Conservation (phyloP, 2,797 vertebrate species). For the Hipposideros larvatus region DNA sequence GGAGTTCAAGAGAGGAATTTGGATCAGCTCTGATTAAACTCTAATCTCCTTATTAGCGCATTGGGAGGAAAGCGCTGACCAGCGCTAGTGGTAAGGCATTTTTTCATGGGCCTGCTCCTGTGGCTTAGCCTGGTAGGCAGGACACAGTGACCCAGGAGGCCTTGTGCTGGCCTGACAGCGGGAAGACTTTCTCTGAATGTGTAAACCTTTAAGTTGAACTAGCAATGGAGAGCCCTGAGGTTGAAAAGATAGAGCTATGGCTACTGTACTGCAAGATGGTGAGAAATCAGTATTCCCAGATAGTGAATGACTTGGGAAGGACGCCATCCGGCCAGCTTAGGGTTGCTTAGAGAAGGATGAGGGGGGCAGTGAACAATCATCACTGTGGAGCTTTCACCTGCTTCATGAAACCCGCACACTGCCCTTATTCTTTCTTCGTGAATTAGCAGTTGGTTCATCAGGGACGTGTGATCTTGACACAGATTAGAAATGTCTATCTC, state of each 20-base stretch:
- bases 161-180: not conserved
- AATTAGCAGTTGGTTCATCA: not conserved
- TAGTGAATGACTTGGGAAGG: conserved; percentile 8
- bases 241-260: conserved; percentile 21
- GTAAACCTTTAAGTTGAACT: not conserved
- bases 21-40: conserved; percentile 84
- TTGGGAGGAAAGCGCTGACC: not conserved
- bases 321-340: not conserved
- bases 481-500: conserved; percentile 11
- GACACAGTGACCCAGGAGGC: not conserved
- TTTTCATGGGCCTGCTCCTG: not conserved
- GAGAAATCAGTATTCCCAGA: conserved; percentile 40
- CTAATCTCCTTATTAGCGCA: conserved; percentile 79
- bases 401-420: not conserved
- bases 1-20: conserved; percentile 81
- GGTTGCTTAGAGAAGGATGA: not conserved
- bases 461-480: conserved; percentile 34
- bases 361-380: not conserved
- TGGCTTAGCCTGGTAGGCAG: not conserved
- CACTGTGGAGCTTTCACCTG: not conserved
- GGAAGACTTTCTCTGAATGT: not conserved
- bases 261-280: not conserved
- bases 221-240: not conserved
- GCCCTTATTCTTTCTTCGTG: not conserved
- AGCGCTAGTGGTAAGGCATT: not conserved